Conservation (phyloP, 2,797 vertebrate species). For the Choloepus didactylus region DNA sequence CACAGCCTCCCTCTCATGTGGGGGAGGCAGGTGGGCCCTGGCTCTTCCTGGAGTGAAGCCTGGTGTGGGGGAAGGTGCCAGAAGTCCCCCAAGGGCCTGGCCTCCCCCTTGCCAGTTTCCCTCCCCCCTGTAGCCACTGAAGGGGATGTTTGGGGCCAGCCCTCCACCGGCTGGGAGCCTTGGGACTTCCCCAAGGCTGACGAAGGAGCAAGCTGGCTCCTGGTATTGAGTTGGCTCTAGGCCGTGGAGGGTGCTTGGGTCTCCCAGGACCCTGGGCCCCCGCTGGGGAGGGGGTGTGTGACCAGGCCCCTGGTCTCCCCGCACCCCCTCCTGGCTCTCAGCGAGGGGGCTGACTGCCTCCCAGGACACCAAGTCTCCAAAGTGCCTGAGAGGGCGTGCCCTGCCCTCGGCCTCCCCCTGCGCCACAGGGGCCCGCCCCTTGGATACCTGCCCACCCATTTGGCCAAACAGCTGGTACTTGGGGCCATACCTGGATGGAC, state of each 20-base stretch:
- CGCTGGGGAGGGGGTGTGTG: not conserved
- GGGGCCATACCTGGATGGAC: not conserved
- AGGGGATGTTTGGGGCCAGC: not conserved
- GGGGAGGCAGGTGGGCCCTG: not conserved
- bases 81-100: not conserved
- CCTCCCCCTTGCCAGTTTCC: not conserved
- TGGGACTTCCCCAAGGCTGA: not conserved
- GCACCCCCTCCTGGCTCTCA: slow-evolving; percentile 55
- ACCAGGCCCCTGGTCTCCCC: slow-evolving; percentile 6
- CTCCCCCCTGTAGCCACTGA: not conserved
- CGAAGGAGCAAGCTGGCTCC: slow-evolving; percentile 29
- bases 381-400: slow-evolving; percentile 83
- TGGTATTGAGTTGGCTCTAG: not conserved
- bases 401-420: slow-evolving; percentile 64
- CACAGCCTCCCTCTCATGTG: not conserved
- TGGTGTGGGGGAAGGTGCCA: not conserved
- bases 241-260: not conserved
- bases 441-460: not conserved
- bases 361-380: slow-evolving; percentile 84
- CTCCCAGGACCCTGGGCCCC: slow-evolving; percentile 21
- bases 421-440: not conserved
- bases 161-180: not conserved
- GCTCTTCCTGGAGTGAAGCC: not conserved
- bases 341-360: slow-evolving; percentile 74
- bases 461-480: slow-evolving; percentile 28